These are phyloP conservation scores for Hydropsyche betteni DNA, from an alignment of 2,888 invertebrate genomes.

Conservation along the genomic window DNA sequence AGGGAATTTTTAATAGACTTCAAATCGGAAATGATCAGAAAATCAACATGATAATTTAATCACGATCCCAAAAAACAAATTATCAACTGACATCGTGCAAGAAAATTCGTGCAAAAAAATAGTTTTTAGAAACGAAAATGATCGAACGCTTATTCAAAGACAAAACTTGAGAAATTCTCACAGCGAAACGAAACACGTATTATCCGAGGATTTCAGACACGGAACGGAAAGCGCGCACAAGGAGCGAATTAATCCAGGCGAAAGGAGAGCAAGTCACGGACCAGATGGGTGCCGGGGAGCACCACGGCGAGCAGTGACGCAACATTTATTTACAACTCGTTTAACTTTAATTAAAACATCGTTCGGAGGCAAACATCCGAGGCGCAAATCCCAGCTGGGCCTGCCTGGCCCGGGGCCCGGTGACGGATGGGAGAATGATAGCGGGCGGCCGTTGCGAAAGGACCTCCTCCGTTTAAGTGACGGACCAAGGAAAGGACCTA, in stretches of 20 bases:
- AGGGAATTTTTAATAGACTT: too few species aligned
- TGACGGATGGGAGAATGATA: slow-evolving; percentile 41
- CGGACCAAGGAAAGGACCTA: neutral
- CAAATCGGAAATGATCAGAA: too few species aligned
- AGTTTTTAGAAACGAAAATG: neutral
- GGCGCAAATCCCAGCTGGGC: slow-evolving; percentile 44
- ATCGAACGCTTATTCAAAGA: slow-evolving; percentile 19
- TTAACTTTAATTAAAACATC: slow-evolving; percentile 47
- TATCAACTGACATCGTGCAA: too few species aligned
- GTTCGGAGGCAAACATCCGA: slow-evolving; percentile 45
- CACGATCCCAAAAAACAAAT: too few species aligned
- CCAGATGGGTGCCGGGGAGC: neutral
- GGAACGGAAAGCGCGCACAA: neutral
- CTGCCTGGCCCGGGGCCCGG: slow-evolving; percentile 1
- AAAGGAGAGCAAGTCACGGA: slow-evolving; percentile 28
- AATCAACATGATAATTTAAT: too few species aligned
- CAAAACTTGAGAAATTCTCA: neutral
- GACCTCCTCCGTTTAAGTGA: slow-evolving; percentile 2
- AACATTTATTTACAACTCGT: slow-evolving; percentile 47
- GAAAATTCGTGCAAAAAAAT: too few species aligned
- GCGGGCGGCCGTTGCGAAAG: neutral
- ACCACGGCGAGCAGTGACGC: slow-evolving; percentile 20
- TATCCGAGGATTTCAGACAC: neutral
- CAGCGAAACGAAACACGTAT: neutral
- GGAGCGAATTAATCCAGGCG: slow-evolving; percentile 36